Evolutionary conservation across 2,888 invertebrate genomes (phyloP).

Genomic region (Oscheius sp.): DNA sequence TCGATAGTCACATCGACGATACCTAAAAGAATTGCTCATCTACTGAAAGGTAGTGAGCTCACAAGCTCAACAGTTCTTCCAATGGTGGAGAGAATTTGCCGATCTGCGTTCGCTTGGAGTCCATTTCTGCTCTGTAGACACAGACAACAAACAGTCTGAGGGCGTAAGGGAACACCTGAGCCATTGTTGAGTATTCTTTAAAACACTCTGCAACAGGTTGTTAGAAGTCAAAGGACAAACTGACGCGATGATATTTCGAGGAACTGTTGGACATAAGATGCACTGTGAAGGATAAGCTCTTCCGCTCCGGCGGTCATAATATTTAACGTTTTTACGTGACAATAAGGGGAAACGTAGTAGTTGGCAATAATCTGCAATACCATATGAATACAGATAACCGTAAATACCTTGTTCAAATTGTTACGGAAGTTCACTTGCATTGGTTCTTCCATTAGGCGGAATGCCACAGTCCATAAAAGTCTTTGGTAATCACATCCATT

Average conservation of each 20-base stretch:
- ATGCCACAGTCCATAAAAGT: constrained; percentile 33
- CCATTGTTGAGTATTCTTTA: constrained; percentile 34
- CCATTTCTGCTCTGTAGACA: constrained; percentile 33
- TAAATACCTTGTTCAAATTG: constrained; percentile 25
- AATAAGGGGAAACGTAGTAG: background rate
- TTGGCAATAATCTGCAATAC: background rate
- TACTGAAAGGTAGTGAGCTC: background rate
- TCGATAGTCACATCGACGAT: constrained; percentile 16
- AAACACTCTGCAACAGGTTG: constrained; percentile 31
- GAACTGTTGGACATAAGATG: constrained; percentile 14
- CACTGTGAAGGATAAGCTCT: constrained; percentile 27
- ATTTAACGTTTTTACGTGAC: background rate
- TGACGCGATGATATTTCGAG: constrained; percentile 4
- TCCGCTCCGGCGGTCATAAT: constrained; percentile 26
- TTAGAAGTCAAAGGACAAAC: background rate
- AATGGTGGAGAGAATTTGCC: constrained; percentile 9
- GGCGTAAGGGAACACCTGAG: constrained; percentile 32
- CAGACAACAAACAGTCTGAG: constrained; percentile 34
- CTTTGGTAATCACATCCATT: constrained; percentile 3
- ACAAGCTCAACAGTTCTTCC: constrained; percentile 28
- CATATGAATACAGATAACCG: background rate
- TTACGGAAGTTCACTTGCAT: constrained; percentile 38
- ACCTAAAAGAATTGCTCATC: background rate
- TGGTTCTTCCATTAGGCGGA: constrained; percentile 42
- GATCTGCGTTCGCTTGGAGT: background rate